A percentile compares a stretch with the other conserved stretches of the same genome.
Conservation (phyloP, 2,888 invertebrate species). For the Mamestra brassicae region DNA sequence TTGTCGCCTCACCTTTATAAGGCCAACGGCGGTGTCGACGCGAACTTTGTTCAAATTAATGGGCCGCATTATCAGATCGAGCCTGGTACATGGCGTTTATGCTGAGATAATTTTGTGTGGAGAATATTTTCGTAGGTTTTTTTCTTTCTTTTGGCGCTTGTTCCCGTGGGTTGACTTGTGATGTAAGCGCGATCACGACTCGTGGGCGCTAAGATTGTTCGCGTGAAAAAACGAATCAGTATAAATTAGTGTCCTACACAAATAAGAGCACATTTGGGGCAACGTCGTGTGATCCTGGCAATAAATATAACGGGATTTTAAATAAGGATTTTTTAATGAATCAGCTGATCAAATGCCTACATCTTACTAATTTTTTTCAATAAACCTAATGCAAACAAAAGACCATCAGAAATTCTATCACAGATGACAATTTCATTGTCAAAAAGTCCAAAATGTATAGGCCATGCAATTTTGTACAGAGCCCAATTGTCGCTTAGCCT, state of each 20-base stretch:
- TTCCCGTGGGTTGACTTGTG: slow-evolving; percentile 71
- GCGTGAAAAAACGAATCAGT: slow-evolving; percentile 55
- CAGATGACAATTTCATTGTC: neutral
- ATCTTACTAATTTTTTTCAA: neutral
- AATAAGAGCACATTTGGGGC: slow-evolving; percentile 55
- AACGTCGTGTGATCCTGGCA: slow-evolving; percentile 17
- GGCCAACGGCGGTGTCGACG: slow-evolving; percentile 89
- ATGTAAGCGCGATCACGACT: slow-evolving; percentile 67
- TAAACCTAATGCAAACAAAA: neutral
- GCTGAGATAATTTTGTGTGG: slow-evolving; percentile 89
- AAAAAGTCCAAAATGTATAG: neutral
- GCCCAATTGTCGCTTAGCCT: neutral
- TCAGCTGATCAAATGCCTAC: neutral
- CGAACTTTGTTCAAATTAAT: slow-evolving; percentile 91
- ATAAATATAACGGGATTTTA: slow-evolving; percentile 24
- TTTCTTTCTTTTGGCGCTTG: slow-evolving; percentile 80
- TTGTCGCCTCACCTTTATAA: slow-evolving; percentile 91
- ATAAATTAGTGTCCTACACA: slow-evolving; percentile 64
- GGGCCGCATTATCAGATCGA: slow-evolving; percentile 90
- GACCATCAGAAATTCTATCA: neutral
- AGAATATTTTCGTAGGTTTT: slow-evolving; percentile 75
- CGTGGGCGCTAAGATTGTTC: slow-evolving; percentile 73
- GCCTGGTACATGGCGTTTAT: slow-evolving; percentile 90
- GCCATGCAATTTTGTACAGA: neutral
- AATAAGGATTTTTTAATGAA: slow-evolving; percentile 10